Percentiles rank a stretch among this genome's conserved stretches.
Evolutionary conservation across 2,113 vertebrate genomes (phyloP).

Genomic region (Semicossyphus pulcher): DNA sequence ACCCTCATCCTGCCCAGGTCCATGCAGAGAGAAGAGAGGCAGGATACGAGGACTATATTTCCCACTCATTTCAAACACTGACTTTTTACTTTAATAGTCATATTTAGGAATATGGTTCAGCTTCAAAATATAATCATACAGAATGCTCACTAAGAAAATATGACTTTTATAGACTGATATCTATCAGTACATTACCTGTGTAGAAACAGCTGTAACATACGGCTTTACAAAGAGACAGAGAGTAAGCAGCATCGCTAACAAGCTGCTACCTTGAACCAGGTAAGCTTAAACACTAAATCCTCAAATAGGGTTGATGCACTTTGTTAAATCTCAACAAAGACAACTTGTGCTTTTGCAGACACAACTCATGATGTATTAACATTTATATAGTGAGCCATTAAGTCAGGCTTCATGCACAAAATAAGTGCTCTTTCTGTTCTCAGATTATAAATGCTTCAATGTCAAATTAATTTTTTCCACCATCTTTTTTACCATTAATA

Average conservation of each 20-base stretch:
- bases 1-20: neutral
- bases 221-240: constrained; percentile 9
- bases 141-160: no score
- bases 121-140: no score
- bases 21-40: neutral
- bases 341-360: neutral
- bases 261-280: neutral
- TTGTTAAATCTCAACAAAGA: neutral
- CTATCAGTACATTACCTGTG: neutral
- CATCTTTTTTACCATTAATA: neutral
- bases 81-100: neutral
- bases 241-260: neutral
- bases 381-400: neutral
- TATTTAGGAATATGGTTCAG: no score
- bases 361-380: neutral
- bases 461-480: neutral
- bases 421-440: neutral
- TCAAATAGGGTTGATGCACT: neutral
- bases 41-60: neutral
- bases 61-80: neutral
- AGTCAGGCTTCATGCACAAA: neutral
- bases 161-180: no score
- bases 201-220: neutral
- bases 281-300: neutral
- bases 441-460: neutral